Evolutionary conservation across 2,113 vertebrate genomes (phyloP), one percentile per base, ranked within the genome.

Genomic region (Toxotes jaculatrix): DNA sequence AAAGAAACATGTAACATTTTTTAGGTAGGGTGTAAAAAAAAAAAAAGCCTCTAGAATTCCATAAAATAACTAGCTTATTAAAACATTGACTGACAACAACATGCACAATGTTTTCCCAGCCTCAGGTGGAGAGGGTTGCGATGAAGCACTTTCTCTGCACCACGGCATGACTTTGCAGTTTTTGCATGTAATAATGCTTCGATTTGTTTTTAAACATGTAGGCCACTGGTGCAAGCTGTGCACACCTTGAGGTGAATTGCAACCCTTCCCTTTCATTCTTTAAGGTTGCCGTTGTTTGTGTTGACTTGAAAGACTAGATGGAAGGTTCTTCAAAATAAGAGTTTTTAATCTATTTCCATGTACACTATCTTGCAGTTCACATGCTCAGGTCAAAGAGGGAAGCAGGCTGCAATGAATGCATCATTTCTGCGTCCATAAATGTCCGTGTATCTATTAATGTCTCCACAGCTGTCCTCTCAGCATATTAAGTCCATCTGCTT

Each of bases 51-150:
- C 71, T 78, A 83, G 67, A 88, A 83, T 77, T 83, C 78, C 82
- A 86, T 89, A 89, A 93, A 89, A 88, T 90, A 89, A 91, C 85
- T 92, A 93, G 91, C 93, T 94, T 94, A 92, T 94, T 91, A 87
- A 92, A 91, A 92, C 89, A 89, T 77, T 87, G 86, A 89, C 86
- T 73, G 89, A 90, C 85, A 74, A 91, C 83, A 72, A 89, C 94
- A 94, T 94, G 92, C 94, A 93, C 78, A 38, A 91, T 89, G 89
- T 85, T 74, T 88, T 80, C 87, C 77, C 88, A 91, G 87, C 87
- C 79, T 86, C 87, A 21, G 72, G 59, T 71, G 77, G 72, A 74
- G 74, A 64, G 40, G 65, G 65, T 83, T 53, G 64, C 32, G 51
- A 82, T 51, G 74, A 77, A 86, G 84, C 79, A 83, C 64, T 80